Evolutionary conservation across 2,113 vertebrate species (phyloP).

Genomic region (Pterophyllum scalare): DNA sequence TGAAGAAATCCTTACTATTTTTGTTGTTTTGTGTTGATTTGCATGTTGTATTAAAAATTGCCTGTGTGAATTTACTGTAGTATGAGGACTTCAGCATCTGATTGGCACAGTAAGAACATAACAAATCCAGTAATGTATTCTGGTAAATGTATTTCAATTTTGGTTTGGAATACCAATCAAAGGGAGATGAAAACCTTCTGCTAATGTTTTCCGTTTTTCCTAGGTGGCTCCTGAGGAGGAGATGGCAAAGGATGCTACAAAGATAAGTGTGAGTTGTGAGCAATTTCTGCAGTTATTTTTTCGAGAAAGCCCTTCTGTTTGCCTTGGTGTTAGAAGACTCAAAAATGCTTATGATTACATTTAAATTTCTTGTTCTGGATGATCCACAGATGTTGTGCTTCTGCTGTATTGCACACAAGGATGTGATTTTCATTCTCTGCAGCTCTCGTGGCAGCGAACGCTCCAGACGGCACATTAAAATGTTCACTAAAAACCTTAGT

Average conservation of each 20-base stretch:
- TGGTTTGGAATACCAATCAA: background rate
- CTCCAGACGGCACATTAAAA: conserved; percentile 7
- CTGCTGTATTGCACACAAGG: background rate
- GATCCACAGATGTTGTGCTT: conserved; percentile 32
- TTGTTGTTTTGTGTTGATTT: background rate
- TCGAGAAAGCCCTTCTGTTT: conserved; percentile 12
- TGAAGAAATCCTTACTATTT: background rate
- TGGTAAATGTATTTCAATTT: background rate
- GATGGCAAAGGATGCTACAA: conserved; percentile 89
- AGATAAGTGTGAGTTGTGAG: conserved; percentile 91
- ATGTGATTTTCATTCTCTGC: background rate
- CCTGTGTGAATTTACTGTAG: background rate
- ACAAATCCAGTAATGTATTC: background rate
- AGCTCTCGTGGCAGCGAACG: background rate
- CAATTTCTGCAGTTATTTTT: conserved; percentile 17
- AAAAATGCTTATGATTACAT: conserved; percentile 15
- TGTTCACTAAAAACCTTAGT: background rate
- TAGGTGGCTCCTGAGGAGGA: conserved; percentile 89
- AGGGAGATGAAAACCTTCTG: background rate
- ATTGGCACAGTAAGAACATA: background rate
- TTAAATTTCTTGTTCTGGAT: conserved; percentile 22
- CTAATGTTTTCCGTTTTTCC: conserved; percentile 23
- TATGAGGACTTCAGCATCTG: background rate
- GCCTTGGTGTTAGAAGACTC: conserved; percentile 8
- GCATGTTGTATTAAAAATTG: background rate